Evolutionary conservation across 1,140 invertebrate species (phyloP).

Genomic region (Ericerus pela): DNA sequence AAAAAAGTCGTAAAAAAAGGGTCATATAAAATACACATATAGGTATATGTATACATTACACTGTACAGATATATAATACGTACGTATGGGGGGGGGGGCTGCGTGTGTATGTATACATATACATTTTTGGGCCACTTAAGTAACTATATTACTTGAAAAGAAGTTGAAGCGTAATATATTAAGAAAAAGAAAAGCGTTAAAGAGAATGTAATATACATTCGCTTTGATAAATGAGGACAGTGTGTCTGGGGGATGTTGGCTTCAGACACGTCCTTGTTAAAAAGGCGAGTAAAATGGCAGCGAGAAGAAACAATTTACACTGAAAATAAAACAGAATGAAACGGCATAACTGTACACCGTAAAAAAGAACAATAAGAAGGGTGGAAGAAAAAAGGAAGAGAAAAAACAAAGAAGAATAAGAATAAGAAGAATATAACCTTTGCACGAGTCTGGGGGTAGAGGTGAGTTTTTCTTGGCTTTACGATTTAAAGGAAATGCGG

Average conservation of each 20-base stretch:
- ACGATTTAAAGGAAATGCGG: too few species aligned
- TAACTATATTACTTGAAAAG: slow-evolving; percentile 12
- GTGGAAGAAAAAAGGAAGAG: background rate
- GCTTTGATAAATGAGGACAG: slow-evolving; percentile 11
- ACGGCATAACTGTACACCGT: slow-evolving; percentile 6
- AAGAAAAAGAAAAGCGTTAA: slow-evolving; percentile 10
- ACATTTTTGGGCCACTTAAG: slow-evolving; percentile 12
- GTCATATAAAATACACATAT: slow-evolving; percentile 7
- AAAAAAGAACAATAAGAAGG: too few species aligned
- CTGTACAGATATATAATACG: too few species aligned
- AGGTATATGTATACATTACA: too few species aligned
- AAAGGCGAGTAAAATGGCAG: slow-evolving; percentile 8
- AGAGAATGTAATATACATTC: slow-evolving; percentile 12
- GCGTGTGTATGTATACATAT: too few species aligned
- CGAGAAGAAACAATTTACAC: slow-evolving; percentile 11
- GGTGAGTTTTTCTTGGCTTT: slow-evolving; percentile 10
- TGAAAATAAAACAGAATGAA: slow-evolving; percentile 11
- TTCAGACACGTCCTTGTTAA: slow-evolving; percentile 11
- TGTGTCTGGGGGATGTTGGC: slow-evolving; percentile 11
- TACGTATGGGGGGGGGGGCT: too few species aligned
- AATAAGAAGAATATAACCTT: slow-evolving; percentile 9
- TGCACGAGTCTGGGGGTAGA: background rate
- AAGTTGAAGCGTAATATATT: slow-evolving; percentile 12
- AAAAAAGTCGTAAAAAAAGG: slow-evolving; percentile 9
- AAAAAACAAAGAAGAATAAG: slow-evolving; percentile 7